phyloP scores from a whole-genome alignment of 2,113 vertebrate genomes.

The Aegithalos caudatus region DNA sequence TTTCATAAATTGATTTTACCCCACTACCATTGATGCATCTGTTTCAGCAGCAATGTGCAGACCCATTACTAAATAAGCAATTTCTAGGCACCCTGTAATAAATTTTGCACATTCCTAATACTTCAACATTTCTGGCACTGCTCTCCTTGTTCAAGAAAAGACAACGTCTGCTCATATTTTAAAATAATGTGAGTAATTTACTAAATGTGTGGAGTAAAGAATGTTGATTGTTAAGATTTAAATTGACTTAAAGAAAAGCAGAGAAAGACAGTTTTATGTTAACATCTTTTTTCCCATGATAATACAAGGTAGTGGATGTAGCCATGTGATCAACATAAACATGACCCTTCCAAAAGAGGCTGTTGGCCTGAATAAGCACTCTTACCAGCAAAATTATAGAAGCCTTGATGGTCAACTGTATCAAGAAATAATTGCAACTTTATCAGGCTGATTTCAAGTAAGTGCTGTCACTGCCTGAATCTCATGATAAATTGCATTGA shows the following conservation, averaged over 20 bases:
- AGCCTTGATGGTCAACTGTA: not conserved
- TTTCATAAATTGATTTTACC: not conserved
- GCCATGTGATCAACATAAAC: not conserved
- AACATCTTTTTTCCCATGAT: not conserved
- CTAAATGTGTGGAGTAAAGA: not conserved
- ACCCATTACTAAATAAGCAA: slow-evolving; percentile 12
- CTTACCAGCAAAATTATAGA: slow-evolving; percentile 19
- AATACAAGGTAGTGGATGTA: not conserved
- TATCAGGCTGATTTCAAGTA: slow-evolving; percentile 46
- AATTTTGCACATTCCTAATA: slow-evolving; percentile 12
- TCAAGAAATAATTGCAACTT: slow-evolving; percentile 37
- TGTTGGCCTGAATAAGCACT: not conserved
- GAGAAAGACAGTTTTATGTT: not conserved
- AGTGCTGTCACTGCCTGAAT: slow-evolving; percentile 28
- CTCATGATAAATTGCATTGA: slow-evolving; percentile 62
- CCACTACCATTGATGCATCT: not conserved
- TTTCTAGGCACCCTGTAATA: not conserved
- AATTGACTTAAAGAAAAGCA: not conserved
- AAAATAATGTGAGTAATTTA: not conserved
- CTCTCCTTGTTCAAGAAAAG: not conserved
- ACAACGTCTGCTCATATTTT: not conserved
- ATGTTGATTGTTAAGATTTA: not conserved
- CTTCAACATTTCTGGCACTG: not conserved
- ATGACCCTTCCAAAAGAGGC: not conserved
- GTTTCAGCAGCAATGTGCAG: not conserved